A percentile compares a stretch with the other conserved stretches of the same genome.
phyloP scores from a whole-genome alignment of 2,888 invertebrate species.

The Tolmerus cingulatus region DNA sequence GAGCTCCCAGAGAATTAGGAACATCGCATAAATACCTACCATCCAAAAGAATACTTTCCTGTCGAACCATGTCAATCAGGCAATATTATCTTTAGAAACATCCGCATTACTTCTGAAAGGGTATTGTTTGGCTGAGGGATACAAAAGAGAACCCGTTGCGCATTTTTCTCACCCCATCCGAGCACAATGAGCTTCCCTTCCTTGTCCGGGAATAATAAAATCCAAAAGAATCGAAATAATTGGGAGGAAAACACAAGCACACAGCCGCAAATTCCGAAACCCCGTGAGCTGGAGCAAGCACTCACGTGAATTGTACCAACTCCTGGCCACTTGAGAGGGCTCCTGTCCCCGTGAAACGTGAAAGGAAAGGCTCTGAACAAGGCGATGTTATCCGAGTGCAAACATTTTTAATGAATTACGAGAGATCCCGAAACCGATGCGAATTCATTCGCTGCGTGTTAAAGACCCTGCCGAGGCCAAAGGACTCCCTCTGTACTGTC shows the following conservation, averaged over 20 bases:
- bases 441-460: slow-evolving; percentile 14
- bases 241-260: neutral
- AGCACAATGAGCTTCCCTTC: neutral
- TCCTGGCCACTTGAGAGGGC: neutral
- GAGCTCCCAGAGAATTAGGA: neutral
- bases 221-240: neutral
- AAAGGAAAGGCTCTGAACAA: neutral
- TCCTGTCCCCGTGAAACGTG: neutral
- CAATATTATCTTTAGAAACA: neutral
- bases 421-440: slow-evolving; percentile 21
- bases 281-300: neutral
- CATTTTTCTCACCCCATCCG: neutral
- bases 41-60: neutral
- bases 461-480: neutral
- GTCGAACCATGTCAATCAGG: neutral
- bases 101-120: neutral
- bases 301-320: neutral
- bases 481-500: slow-evolving; percentile 7
- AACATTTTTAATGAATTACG: slow-evolving; percentile 41
- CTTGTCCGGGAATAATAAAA: neutral
- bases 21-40: neutral
- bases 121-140: neutral
- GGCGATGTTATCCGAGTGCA: slow-evolving; percentile 30
- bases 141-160: neutral
- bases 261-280: neutral